phyloP scores from a whole-genome alignment of 2,888 invertebrate genomes.

The Cryptocheilus praepositus region DNA sequence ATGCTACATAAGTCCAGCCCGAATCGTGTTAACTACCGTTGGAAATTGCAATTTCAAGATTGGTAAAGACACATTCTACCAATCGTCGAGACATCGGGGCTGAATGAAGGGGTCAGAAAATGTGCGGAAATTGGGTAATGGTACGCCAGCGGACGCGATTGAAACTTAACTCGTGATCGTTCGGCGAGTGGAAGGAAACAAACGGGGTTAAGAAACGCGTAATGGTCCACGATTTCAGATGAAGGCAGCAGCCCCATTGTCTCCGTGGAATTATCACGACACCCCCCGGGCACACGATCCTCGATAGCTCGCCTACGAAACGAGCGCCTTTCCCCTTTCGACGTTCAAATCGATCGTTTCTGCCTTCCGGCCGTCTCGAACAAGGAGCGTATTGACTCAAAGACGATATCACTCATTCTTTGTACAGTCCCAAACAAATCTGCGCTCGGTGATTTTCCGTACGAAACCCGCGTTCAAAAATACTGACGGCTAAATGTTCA shows the following conservation, averaged over 20 bases:
- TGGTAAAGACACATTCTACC: too few relatives aligned
- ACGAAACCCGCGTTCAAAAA: too few relatives aligned
- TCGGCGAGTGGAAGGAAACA: constrained; percentile 4
- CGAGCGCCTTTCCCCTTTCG: constrained; percentile 30
- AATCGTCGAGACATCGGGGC: too few relatives aligned
- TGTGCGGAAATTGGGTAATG: constrained; percentile 13
- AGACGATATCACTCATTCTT: too few relatives aligned
- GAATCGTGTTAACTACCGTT: too few relatives aligned
- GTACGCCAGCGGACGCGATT: constrained; percentile 31
- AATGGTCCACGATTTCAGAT: constrained; percentile 41
- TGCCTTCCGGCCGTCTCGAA: too few relatives aligned
- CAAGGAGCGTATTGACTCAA: too few relatives aligned
- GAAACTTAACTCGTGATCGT: constrained; percentile 49
- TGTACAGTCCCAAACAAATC: too few relatives aligned
- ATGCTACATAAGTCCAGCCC: too few relatives aligned
- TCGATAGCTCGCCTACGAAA: constrained; percentile 39
- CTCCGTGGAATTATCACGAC: constrained; percentile 50
- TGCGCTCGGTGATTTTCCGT: too few relatives aligned
- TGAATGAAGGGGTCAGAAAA: constrained; percentile 12
- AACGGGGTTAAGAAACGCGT: constrained; percentile 33
- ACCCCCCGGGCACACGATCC: constrained; percentile 50
- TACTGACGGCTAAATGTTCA: too few relatives aligned
- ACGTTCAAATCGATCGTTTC: constrained; percentile 5
- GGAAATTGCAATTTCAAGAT: too few relatives aligned
- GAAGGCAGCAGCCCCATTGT: constrained; percentile 38